phyloP scores from a whole-genome alignment of 2,888 invertebrate species.

The Leptinotarsa tumamoca region DNA sequence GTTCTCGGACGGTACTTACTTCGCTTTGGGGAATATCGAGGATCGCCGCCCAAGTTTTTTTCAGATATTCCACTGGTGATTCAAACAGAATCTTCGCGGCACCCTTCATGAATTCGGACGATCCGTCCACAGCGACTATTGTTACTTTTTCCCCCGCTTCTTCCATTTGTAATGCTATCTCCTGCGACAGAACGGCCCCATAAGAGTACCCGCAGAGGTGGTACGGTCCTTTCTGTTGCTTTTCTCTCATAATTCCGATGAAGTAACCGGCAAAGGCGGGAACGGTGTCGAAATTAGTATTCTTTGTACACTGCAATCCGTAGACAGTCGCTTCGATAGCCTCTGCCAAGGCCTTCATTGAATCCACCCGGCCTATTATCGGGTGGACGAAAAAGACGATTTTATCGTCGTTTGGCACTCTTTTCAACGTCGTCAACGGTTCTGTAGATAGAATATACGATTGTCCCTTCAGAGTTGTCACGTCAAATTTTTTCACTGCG shows the following conservation, averaged over 20 bases:
- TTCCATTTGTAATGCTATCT: constrained; percentile 44
- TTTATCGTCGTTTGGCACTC: constrained; percentile 13
- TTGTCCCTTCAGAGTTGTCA: neutral
- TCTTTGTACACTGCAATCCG: constrained; percentile 41
- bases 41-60: constrained; percentile 29
- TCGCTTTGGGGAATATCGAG: constrained; percentile 21
- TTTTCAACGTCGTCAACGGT: constrained; percentile 31
- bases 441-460: constrained; percentile 32
- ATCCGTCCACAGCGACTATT: constrained; percentile 42
- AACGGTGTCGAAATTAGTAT: constrained; percentile 35
- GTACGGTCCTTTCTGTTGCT: constrained; percentile 44
- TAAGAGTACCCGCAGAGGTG: constrained; percentile 47
- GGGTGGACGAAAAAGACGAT: constrained; percentile 46
- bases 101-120: constrained; percentile 37
- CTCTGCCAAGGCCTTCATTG: constrained; percentile 36
- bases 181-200: constrained; percentile 42
- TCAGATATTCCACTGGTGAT: neutral
- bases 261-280: constrained; percentile 34
- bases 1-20: neutral
- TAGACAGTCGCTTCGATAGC: constrained; percentile 38
- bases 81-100: neutral
- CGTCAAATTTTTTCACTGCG: neutral
- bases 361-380: constrained; percentile 42
- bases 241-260: constrained; percentile 30
- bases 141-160: constrained; percentile 38